Percentiles rank a stretch among this genome's conserved stretches.
phyloP scores from a whole-genome alignment of 2,888 invertebrate species.

The Petrolisthes manimaculis region DNA sequence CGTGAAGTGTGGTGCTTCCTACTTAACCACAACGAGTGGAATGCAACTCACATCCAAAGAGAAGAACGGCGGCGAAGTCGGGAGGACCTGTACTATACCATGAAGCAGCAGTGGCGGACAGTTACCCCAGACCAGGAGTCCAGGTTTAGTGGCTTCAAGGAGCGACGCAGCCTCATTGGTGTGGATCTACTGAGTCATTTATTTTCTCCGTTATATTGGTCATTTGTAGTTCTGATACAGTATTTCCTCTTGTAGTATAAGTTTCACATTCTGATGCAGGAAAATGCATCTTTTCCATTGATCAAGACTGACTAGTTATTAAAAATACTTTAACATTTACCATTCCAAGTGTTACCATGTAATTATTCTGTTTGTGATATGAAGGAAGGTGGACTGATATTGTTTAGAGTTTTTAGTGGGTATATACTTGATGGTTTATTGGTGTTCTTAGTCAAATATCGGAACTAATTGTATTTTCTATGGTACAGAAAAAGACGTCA shows the following conservation, averaged over 20 bases:
- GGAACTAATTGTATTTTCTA: background rate
- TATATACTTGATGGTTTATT: too few species aligned
- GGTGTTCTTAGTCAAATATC: too few species aligned
- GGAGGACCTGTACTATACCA: slow-evolving; percentile 88
- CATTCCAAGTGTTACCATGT: too few species aligned
- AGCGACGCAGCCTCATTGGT: slow-evolving; percentile 65
- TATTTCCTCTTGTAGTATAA: background rate
- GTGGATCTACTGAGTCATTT: background rate
- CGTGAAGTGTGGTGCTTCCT: slow-evolving; percentile 65
- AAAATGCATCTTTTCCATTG: too few species aligned
- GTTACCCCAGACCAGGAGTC: slow-evolving; percentile 88
- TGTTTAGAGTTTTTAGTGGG: too few species aligned
- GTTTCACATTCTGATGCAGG: too few species aligned
- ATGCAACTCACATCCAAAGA: slow-evolving; percentile 80
- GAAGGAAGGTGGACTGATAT: too few species aligned
- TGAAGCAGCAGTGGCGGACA: slow-evolving; percentile 97
- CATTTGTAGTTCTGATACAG: background rate
- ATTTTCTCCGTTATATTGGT: background rate
- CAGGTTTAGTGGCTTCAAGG: slow-evolving; percentile 62
- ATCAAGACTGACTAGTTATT: too few species aligned
- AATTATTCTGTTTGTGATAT: too few species aligned
- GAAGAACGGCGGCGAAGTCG: slow-evolving; percentile 79
- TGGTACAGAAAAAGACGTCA: slow-evolving; percentile 91
- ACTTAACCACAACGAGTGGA: slow-evolving; percentile 54
- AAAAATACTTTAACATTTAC: too few species aligned